Evolutionary conservation across 2,888 invertebrate genomes (phyloP), one percentile per base, ranked within the genome.

Genomic region (Plebejus argus): DNA sequence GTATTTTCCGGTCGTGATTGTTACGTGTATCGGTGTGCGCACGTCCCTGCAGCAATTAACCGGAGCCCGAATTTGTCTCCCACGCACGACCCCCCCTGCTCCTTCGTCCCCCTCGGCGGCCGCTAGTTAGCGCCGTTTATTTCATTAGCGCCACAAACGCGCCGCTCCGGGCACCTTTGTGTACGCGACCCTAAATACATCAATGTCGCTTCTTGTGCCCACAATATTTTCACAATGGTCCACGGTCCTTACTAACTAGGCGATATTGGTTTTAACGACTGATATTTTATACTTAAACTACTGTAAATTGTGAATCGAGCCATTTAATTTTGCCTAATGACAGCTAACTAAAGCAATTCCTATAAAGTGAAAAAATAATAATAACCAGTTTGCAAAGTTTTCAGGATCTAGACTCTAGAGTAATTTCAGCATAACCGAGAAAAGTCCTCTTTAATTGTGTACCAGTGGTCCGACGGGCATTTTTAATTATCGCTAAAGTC

Each of bases 61-160:
- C 23, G 23, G 28, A 61, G 10, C 61, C 61, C 23, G n/a, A 66
- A 20, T 23, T 66, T 12, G 10, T 66, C 66, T 66, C 66, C 23
- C 23, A 66, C 66, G 12, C 66, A 23, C 58, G 20, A 6, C 58
- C 23, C 58, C 12, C 12, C 61, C 10, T 3, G 0, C 12, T 4
- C 58, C 58, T 6, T n/a, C n/a, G 18, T 1, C n/a, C 8, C 20
- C 20, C 8, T 0, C 58, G 3, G 18, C 53, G n/a, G n/a, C 56
- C 58, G 58, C 28, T 66, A 66, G 66, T 66, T 66, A 66, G 28
- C 66, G 28, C 23, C 66, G 66, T 66, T 66, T 66, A 66, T 66
- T 66, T 66, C 18, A 33, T 28, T 66, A 28, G 23, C 61, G 23
- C 61, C 61, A 1, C 10, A 61, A 61, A 61, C 58, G 23, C 61